A percentile compares a stretch with the other conserved stretches of the same genome.
These are phyloP conservation scores for Pseudorhombus dupliciocellatus DNA, from an alignment of 2,113 vertebrate species.

Conservation along the genomic window DNA sequence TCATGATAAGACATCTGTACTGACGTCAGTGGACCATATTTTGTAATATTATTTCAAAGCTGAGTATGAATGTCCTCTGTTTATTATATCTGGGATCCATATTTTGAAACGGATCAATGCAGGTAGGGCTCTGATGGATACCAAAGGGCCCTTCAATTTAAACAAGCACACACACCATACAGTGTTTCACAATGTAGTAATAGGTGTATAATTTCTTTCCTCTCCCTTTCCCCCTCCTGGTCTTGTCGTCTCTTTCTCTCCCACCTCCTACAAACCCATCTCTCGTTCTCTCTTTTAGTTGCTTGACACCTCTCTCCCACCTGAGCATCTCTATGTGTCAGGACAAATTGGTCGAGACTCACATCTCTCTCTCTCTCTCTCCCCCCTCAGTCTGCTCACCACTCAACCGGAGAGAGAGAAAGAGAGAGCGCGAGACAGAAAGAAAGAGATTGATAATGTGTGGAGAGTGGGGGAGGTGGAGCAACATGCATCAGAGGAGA, in stretches of 20 bases:
- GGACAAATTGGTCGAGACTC: constrained; percentile 80
- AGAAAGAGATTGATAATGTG: constrained; percentile 71
- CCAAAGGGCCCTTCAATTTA: not conserved
- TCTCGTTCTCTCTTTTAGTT: constrained; percentile 56
- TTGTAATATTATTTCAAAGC: too few relatives aligned
- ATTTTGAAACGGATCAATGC: not conserved
- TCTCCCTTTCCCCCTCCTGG: constrained; percentile 38
- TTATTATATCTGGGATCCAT: not conserved
- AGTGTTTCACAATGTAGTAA: not conserved
- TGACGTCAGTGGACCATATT: too few relatives aligned
- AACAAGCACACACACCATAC: not conserved
- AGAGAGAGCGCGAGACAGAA: constrained; percentile 42
- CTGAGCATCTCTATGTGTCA: constrained; percentile 74
- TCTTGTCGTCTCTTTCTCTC: constrained; percentile 14
- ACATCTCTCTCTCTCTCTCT: constrained; percentile 81
- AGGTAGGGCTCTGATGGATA: not conserved
- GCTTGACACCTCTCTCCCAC: constrained; percentile 83
- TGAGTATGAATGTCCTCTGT: not conserved
- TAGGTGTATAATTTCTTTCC: not conserved
- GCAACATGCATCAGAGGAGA: constrained; percentile 56
- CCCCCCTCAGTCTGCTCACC: constrained; percentile 78
- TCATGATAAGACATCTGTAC: too few relatives aligned
- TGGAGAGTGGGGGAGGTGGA: constrained; percentile 59
- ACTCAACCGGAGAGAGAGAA: constrained; percentile 69
- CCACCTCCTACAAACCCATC: constrained; percentile 34